These are phyloP conservation scores for Pherbina coryleti DNA, from an alignment of 2,888 invertebrate species.

Conservation along the genomic window DNA sequence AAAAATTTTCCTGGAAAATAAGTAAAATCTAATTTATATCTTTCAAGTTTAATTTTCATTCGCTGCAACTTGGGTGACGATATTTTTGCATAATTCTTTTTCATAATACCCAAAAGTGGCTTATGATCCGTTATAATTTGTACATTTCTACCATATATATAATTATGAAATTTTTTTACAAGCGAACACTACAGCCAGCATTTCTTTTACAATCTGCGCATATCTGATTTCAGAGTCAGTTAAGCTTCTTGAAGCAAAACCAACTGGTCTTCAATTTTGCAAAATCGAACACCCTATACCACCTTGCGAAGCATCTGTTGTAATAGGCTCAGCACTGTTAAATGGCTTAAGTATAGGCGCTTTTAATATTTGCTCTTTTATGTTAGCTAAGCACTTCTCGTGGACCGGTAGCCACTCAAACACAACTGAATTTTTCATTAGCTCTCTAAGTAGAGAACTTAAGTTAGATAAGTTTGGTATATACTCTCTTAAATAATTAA, in stretches of 20 bases:
- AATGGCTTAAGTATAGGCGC: no score
- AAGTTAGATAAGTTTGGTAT: no score
- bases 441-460: no score
- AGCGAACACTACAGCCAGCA: constrained; percentile 43
- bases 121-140: constrained; percentile 53
- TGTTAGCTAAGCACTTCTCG: no score
- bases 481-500: not conserved
- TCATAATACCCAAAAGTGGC: constrained; percentile 53
- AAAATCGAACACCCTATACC: not conserved
- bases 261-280: not conserved
- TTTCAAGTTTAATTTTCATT: not conserved
- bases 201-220: constrained; percentile 51
- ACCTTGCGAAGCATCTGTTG: not conserved
- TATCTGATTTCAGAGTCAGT: not conserved
- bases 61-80: no score
- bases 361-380: no score
- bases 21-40: constrained; percentile 12
- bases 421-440: no score
- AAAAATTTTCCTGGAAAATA: constrained; percentile 55
- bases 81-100: constrained; percentile 49
- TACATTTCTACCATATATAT: constrained; percentile 42
- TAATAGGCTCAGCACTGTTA: no score
- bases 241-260: not conserved
- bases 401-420: no score
- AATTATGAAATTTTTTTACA: constrained; percentile 39